Evolutionary conservation across 1,140 invertebrate species (phyloP), one percentile per base, ranked within the genome.

Genomic region (Scaptodrosophila lebanonensis): DNA sequence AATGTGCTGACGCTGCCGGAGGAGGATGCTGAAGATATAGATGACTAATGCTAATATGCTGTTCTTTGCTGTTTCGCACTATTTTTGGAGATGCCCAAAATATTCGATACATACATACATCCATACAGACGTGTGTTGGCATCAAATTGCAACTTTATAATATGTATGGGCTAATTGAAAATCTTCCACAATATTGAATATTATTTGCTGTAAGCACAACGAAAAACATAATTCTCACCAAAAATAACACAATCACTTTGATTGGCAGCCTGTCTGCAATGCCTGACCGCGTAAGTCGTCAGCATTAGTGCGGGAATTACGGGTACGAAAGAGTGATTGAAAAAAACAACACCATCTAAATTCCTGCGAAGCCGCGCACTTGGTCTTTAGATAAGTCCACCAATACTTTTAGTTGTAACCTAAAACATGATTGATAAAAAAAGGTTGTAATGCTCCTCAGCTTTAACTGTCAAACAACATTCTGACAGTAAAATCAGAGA

Each of bases 211-310:
- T 15, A 17, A n/a, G n/a, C n/a, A 32, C 32, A 18, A 43, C 9
- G 7, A 27, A 20, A 3, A 27, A 27, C 15, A 44, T 25, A 29
- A 11, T 52, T 54, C 30, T 32, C 13, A 27, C 20, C 33, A 30
- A 47, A 22, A 29, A 38, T 18, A 40, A 18, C 58, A 35, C 66
- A 76, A 79, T 82, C 75, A 79, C 68, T 47, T 77, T 77, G 73
- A 77, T 77, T 77, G 73, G 73, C 73, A 77, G 82, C 48, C 75
- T 77, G 73, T 77, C 45, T 54, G 42, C 39, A 64, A 79, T 72
- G 52, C 45, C n/a, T n/a, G 45, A 35, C n/a, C 20, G 42, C 50
- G 52, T 63, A 54, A 77, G 32, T 44, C 52, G 27, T 3, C 33
- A 53, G 72, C 57, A 77, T 79, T 79, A 64, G 40, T 33, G 29